Percentiles rank a stretch among this genome's conserved stretches.
Evolutionary conservation across 2,113 vertebrate genomes (phyloP).

Genomic region (Entosphenus tridentatus): DNA sequence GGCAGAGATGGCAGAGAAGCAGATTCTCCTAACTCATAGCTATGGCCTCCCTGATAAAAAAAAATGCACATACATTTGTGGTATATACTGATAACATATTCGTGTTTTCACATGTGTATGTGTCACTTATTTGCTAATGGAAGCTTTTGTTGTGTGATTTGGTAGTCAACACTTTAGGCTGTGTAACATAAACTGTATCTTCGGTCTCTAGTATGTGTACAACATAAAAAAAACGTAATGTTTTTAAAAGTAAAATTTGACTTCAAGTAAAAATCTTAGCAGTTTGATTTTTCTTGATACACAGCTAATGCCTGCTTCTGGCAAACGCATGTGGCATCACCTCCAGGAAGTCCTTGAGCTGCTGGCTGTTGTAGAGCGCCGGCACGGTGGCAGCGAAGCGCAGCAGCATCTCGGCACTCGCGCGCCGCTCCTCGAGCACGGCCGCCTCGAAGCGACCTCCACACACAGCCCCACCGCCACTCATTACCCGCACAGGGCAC

Average conservation of each 20-base stretch:
- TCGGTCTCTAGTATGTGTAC: neutral
- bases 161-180: constrained; percentile 6
- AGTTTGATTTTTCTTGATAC: too few species aligned
- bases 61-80: too few species aligned
- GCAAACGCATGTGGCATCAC: constrained; percentile 13
- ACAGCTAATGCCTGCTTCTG: constrained; percentile 5
- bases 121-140: too few species aligned
- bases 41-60: too few species aligned
- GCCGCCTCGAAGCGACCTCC: constrained; percentile 49
- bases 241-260: neutral
- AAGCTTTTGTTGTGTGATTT: neutral
- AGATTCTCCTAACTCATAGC: too few species aligned
- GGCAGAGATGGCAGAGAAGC: too few species aligned
- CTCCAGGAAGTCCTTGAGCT: constrained; percentile 55
- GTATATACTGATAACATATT: too few species aligned
- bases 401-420: constrained; percentile 42
- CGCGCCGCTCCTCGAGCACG: constrained; percentile 54
- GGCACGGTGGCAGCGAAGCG: constrained; percentile 41
- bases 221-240: neutral
- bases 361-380: constrained; percentile 62
- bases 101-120: too few species aligned
- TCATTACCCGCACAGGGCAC: neutral
- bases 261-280: neutral
- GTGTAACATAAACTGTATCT: neutral
- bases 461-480: neutral